Evolutionary conservation across 2,888 invertebrate species (phyloP), one percentile per base, ranked within the genome.

Genomic region (Diogma glabrata): DNA sequence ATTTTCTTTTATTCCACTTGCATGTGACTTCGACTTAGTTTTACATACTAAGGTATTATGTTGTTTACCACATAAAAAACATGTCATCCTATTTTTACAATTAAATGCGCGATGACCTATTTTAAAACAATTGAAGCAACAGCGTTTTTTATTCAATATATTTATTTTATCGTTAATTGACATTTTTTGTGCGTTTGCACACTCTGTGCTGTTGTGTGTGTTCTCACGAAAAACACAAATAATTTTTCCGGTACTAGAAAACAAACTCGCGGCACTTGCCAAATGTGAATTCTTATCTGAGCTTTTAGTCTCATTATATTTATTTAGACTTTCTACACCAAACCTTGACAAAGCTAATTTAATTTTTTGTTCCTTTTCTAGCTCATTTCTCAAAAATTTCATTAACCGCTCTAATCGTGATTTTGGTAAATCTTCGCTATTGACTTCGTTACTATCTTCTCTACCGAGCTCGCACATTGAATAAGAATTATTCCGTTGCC

Each of bases 401-500:
- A 33, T 33, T n/a, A 33, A 14, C 10, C 14, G 33, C 33, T 33
- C 33, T 33, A 33, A 33, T n/a, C 33, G 33, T 33, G 33, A 12
- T n/a, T 33, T 14, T n/a, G 33, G n/a, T 33, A n/a, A 12, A n/a
- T 33, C n/a, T n/a, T 33, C 33, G 33, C 12, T 14, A 33, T 33
- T 33, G 14, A 33, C 33, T 9, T 19, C 28, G n/a, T n/a, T n/a
- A n/a, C n/a, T 14, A 33, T 12, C 33, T 33, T 33, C 33, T 33
- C 14, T 12, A 33, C 14, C 33, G 33, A 33, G n/a, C n/a, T n/a
- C 33, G 14, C 14, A n/a, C 12, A 33, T 14, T 9, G 16, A 30
- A 23, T 12, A 45, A 22, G 22, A 45, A 45, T 45, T 20, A 45
- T 22, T 36, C 40, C 47, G 7, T 47, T 53, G 53, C 61, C 62